Evolutionary conservation across 2,113 vertebrate genomes (phyloP), one percentile per base, ranked within the genome.

Genomic region (Butorides virescens): DNA sequence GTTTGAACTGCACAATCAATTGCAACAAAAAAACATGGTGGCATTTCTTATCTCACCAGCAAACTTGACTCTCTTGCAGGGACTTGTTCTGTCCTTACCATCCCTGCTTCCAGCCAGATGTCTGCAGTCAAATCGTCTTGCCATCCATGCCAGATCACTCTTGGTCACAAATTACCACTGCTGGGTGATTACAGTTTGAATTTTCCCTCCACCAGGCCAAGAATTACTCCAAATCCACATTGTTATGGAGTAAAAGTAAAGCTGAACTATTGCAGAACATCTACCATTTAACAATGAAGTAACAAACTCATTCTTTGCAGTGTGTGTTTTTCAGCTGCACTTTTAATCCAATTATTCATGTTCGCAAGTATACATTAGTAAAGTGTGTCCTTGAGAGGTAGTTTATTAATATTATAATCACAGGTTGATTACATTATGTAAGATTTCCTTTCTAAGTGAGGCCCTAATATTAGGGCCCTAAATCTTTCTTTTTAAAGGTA

Each of bases 1-100:
- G 13, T 42, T 76, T 2, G 1, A 9, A 25, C 7, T 68, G 22
- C 53, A 37, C 0, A 1, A 42, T 3, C 0, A 0, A 23, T 34
- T 10, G 13, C 5, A 58, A 20, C 15, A 52, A 52, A 23, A 65
- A 58, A 65, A 52, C 16, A 20, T 6, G 5, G 30, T 26, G 30
- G 4, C 9, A 50, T 62, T 74, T 44, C 25, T 79, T 61, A 25
- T 9, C n/a, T 79, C 7, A 49, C 22, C 22, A 55, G 30, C 7
- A 53, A 73, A 42, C 22, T 29, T 46, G 2, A 20, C 7, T 29
- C 6, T 84, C 23, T 46, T 74, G 7, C 3, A 49, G 30, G 47
- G 5, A 42, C 3, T 20, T 66, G 0, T 29, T 84, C 13, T 42
- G 15, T 8, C 47, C 10, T 13, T 42, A 19, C 3, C 7, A 49